Evolutionary conservation across 2,888 invertebrate genomes (phyloP), one percentile per base, ranked within the genome.

Genomic region (Litoditis marina): DNA sequence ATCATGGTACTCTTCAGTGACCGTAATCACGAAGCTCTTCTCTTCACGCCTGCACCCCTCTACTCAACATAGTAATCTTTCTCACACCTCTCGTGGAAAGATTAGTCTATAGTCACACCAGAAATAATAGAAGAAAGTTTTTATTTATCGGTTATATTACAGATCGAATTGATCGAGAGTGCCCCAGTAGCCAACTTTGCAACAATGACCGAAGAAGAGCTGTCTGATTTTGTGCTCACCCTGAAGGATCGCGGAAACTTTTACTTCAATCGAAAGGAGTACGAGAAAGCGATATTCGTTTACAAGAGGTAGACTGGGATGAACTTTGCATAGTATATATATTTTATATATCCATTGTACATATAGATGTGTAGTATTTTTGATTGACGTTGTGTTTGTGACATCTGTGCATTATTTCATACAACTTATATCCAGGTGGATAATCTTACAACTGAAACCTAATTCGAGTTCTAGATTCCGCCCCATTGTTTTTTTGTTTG

Each of bases 281-380:
- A 61, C 49, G 73, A 72, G 42, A 69, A 72, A 49, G 73, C 73
- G 6, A 63, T 73, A 27, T 69, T 69, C 31, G 68, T 73, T 4
- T 72, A 73, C 51, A 65, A 61, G 34, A 44, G 71, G 47, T 63
- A 42, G n/a, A 39, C 51, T 13, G n/a, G n/a, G n/a, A n/a, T n/a
- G n/a, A n/a, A n/a, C n/a, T n/a, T n/a, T n/a, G n/a, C n/a, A n/a
- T n/a, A n/a, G n/a, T n/a, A n/a, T n/a, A n/a, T n/a, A n/a, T n/a
- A n/a, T n/a, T n/a, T n/a, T n/a, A n/a, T n/a, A n/a, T n/a, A n/a
- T n/a, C n/a, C n/a, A n/a, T n/a, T n/a, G n/a, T n/a, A n/a, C n/a
- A n/a, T n/a, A n/a, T n/a, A n/a, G n/a, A n/a, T n/a, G n/a, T n/a
- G n/a, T n/a, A n/a, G n/a, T n/a, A n/a, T n/a, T n/a, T n/a, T n/a